Percentiles rank a stretch among this genome's conserved stretches.
phyloP scores from a whole-genome alignment of 2,797 vertebrate genomes.

The Cyclura pinguis region DNA sequence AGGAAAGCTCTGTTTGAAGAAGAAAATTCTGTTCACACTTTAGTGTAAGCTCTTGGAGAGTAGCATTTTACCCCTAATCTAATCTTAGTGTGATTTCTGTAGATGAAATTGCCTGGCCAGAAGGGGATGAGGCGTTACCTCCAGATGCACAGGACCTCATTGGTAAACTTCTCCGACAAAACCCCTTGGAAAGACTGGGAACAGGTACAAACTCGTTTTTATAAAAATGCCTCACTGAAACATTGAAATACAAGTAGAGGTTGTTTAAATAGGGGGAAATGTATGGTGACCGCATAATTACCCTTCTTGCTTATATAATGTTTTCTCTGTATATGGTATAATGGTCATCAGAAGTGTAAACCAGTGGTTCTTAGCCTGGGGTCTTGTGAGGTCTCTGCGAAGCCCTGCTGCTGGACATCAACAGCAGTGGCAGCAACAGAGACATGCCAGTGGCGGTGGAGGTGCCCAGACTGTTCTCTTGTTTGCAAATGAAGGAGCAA shows the following conservation, averaged over 20 bases:
- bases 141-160: conserved; percentile 94
- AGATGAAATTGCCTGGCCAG: conserved; percentile 98
- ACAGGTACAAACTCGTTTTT: conserved; percentile 83
- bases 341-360: not conserved
- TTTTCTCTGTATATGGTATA: not conserved
- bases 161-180: conserved; percentile 91
- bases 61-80: not conserved
- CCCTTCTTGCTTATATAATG: not conserved
- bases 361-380: too few relatives aligned
- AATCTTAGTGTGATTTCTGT: conserved; percentile 28
- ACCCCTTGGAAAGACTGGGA: conserved; percentile 93
- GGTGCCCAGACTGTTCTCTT: too few relatives aligned
- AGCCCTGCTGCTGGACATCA: too few relatives aligned
- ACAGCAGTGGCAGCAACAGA: too few relatives aligned
- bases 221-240: conserved; percentile 9
- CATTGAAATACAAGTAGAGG: not conserved
- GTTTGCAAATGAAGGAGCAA: too few relatives aligned
- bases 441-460: too few relatives aligned
- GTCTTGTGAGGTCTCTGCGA: too few relatives aligned
- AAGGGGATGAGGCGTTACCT: conserved; percentile 94
- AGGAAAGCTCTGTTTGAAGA: not conserved
- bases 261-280: not conserved
- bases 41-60: conserved; percentile 9
- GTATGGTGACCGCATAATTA: not conserved
- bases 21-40: not conserved